Percentiles rank a stretch among this genome's conserved stretches.
phyloP scores from a whole-genome alignment of 2,797 vertebrate species.

The Pempheris klunzingeri region DNA sequence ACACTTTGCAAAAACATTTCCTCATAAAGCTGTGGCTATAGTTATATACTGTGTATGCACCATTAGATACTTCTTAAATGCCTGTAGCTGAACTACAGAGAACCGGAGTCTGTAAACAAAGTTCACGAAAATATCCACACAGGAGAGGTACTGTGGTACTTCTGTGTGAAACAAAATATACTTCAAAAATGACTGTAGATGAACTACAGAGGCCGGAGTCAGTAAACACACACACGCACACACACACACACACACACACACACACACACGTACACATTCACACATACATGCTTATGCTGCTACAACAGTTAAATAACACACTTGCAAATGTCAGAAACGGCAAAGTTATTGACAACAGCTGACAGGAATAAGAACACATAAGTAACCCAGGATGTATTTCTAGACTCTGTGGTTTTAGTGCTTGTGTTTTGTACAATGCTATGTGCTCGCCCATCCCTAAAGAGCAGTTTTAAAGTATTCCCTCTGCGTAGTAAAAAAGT shows the following conservation, averaged over 20 bases:
- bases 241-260: slow-evolving; percentile 14
- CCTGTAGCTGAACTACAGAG: slow-evolving; percentile 79
- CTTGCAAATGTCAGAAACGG: slow-evolving; percentile 33
- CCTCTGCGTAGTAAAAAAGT: slow-evolving; percentile 54
- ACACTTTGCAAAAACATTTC: slow-evolving; percentile 22
- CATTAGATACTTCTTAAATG: slow-evolving; percentile 71
- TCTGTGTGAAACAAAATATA: slow-evolving; percentile 36
- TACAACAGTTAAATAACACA: slow-evolving; percentile 67
- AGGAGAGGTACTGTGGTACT: neutral
- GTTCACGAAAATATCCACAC: slow-evolving; percentile 39
- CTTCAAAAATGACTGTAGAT: slow-evolving; percentile 80
- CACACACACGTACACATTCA: neutral
- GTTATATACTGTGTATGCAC: slow-evolving; percentile 48
- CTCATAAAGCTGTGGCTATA: neutral
- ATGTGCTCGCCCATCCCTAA: slow-evolving; percentile 55
- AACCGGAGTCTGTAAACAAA: slow-evolving; percentile 81
- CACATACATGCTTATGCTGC: neutral
- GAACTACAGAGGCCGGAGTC: slow-evolving; percentile 82
- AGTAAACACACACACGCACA: slow-evolving; percentile 24
- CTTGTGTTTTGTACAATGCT: slow-evolving; percentile 66
- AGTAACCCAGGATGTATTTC: slow-evolving; percentile 64
- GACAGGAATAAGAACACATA: slow-evolving; percentile 29
- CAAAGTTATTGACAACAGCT: slow-evolving; percentile 22
- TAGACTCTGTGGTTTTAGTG: slow-evolving; percentile 70
- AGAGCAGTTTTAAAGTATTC: slow-evolving; percentile 51